These are phyloP conservation scores for Campylomormyrus tamandua DNA, from an alignment of 2,113 vertebrate genomes.

Conservation along the genomic window DNA sequence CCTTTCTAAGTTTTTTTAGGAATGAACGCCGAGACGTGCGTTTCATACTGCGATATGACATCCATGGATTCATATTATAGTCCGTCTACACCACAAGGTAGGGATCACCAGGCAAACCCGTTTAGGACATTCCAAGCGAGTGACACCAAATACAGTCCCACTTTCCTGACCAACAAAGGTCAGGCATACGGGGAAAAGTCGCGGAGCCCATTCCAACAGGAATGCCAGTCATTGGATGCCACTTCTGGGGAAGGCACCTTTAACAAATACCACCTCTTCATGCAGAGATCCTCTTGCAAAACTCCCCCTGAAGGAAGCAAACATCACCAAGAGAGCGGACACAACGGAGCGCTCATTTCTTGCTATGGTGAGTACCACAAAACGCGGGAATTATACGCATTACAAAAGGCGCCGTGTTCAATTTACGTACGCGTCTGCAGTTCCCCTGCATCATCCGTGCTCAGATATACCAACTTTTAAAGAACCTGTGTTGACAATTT, in stretches of 20 bases:
- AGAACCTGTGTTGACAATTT: background rate
- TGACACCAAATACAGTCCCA: conserved; percentile 84
- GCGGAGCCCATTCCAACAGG: conserved; percentile 76
- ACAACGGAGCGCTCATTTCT: conserved; percentile 76
- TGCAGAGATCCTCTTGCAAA: conserved; percentile 83
- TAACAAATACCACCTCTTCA: conserved; percentile 89
- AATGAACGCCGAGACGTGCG: conserved; percentile 92
- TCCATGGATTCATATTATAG: conserved; percentile 98
- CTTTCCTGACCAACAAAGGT: conserved; percentile 90
- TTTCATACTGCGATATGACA: conserved; percentile 91
- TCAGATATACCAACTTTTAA: background rate
- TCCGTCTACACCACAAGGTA: conserved; percentile 73
- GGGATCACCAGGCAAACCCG: conserved; percentile 76
- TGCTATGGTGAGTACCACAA: conserved; percentile 80
- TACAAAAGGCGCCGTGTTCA: background rate
- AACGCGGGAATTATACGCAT: background rate
- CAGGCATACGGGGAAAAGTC: conserved; percentile 84
- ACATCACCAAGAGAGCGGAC: conserved; percentile 74
- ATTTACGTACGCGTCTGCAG: background rate
- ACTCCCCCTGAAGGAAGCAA: conserved; percentile 79
- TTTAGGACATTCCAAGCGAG: conserved; percentile 85
- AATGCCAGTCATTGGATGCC: conserved; percentile 78
- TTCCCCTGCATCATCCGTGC: background rate
- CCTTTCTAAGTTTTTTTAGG: conserved; percentile 63
- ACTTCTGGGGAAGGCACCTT: conserved; percentile 71